Evolutionary conservation across 2,888 invertebrate species (phyloP).

Genomic region (Macropis europaea): DNA sequence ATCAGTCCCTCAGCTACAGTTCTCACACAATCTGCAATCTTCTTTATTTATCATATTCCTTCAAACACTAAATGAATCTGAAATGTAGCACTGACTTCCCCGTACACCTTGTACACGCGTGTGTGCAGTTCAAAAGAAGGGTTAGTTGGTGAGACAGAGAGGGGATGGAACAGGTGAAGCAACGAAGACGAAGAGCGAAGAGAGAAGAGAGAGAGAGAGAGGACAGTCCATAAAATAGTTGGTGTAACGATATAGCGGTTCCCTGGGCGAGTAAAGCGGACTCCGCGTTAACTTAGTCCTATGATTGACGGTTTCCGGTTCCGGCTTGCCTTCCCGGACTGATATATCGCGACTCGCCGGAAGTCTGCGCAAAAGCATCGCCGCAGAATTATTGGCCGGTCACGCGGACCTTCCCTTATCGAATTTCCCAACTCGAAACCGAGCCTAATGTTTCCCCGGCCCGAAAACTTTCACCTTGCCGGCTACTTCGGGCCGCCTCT

Average conservation of each 20-base stretch:
- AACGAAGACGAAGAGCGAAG: no score
- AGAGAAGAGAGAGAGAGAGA: background rate
- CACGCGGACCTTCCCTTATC: conserved; percentile 54
- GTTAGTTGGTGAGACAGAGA: background rate
- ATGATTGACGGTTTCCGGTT: conserved; percentile 75
- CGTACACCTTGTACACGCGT: no score
- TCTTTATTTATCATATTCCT: no score
- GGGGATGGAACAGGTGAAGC: background rate
- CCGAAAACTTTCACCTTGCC: conserved; percentile 15
- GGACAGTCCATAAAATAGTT: conserved; percentile 64
- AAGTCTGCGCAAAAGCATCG: conserved; percentile 67
- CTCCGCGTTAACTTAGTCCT: conserved; percentile 69
- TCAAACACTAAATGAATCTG: no score
- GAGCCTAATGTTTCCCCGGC: conserved; percentile 62
- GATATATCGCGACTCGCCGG: conserved; percentile 71
- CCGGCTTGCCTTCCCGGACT: conserved; percentile 66
- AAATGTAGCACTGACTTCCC: no score
- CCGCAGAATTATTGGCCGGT: conserved; percentile 68
- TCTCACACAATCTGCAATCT: no score
- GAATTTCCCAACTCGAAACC: conserved; percentile 59
- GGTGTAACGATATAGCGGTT: conserved; percentile 50
- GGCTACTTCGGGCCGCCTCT: background rate
- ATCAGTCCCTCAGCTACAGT: no score
- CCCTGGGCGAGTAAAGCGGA: conserved; percentile 48
- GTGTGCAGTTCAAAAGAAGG: background rate